These are phyloP conservation scores for Agrenia bidenticulata DNA, from an alignment of 2,888 invertebrate genomes.

Conservation along the genomic window DNA sequence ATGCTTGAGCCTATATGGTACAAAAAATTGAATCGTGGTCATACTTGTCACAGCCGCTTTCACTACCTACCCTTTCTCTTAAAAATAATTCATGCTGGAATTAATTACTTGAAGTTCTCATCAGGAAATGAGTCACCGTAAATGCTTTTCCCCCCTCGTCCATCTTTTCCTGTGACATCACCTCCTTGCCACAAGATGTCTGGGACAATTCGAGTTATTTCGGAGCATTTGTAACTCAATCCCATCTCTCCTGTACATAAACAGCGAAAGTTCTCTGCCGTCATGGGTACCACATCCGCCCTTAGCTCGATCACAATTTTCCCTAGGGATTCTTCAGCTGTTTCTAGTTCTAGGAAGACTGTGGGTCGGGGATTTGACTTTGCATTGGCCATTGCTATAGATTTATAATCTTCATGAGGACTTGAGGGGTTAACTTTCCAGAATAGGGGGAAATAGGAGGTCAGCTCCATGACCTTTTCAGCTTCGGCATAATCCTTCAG, in stretches of 20 bases:
- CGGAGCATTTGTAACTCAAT: conserved; percentile 49
- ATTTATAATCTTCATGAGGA: conserved; percentile 32
- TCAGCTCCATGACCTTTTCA: conserved; percentile 38
- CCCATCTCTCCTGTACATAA: conserved; percentile 51
- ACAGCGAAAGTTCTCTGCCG: conserved; percentile 48
- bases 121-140: conserved; percentile 47
- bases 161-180: conserved; percentile 41
- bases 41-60: no score
- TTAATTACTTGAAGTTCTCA: conserved; percentile 47
- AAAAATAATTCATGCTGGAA: neutral
- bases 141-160: conserved; percentile 39
- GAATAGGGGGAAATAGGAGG: conserved; percentile 46
- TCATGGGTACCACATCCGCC: conserved; percentile 47
- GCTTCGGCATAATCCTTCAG: conserved; percentile 36
- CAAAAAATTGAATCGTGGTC: neutral
- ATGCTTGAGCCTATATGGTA: conserved; percentile 39
- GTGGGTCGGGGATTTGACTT: conserved; percentile 32
- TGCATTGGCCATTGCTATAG: conserved; percentile 37
- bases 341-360: conserved; percentile 43
- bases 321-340: conserved; percentile 34
- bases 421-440: conserved; percentile 32
- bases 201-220: conserved; percentile 44
- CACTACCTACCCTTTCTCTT: no score
- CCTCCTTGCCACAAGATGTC: conserved; percentile 50
- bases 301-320: conserved; percentile 43